phyloP scores from a whole-genome alignment of 2,888 invertebrate species.

The Dorcus parallelipipedus region DNA sequence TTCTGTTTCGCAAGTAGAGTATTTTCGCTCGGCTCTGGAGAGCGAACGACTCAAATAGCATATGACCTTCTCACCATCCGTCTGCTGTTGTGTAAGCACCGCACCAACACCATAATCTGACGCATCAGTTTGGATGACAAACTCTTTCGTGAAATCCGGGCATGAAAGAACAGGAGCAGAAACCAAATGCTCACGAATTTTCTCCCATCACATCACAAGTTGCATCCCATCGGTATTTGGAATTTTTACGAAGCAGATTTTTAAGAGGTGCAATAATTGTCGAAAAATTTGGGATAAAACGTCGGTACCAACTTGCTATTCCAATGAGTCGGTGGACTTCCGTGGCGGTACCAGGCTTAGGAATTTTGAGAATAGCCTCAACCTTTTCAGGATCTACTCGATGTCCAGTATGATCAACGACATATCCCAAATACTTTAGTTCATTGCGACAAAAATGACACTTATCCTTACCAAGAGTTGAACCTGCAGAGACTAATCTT shows the following conservation, averaged over 20 bases:
- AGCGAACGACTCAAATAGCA: constrained; percentile 18
- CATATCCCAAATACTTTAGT: constrained; percentile 31
- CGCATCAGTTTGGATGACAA: constrained; percentile 16
- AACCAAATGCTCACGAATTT: neutral
- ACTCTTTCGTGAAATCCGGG: constrained; percentile 23
- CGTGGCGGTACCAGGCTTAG: constrained; percentile 11
- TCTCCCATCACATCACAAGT: constrained; percentile 11
- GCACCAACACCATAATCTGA: neutral
- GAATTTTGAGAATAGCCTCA: constrained; percentile 9
- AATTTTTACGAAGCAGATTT: neutral
- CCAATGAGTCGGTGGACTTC: constrained; percentile 19
- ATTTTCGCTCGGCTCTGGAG: neutral
- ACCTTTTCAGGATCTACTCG: constrained; percentile 17
- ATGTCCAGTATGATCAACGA: constrained; percentile 28
- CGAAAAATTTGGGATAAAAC: constrained; percentile 12
- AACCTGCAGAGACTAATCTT: constrained; percentile 22
- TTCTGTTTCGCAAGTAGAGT: neutral
- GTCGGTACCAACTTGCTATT: constrained; percentile 16
- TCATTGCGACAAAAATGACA: constrained; percentile 23
- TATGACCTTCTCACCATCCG: constrained; percentile 4
- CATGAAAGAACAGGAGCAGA: constrained; percentile 23
- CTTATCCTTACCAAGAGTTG: constrained; percentile 26
- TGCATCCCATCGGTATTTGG: constrained; percentile 2
- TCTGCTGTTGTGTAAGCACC: neutral
- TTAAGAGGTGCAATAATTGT: constrained; percentile 1